Evolutionary conservation across 2,888 invertebrate genomes (phyloP).

Genomic region (Epistrophe grossulariae): DNA sequence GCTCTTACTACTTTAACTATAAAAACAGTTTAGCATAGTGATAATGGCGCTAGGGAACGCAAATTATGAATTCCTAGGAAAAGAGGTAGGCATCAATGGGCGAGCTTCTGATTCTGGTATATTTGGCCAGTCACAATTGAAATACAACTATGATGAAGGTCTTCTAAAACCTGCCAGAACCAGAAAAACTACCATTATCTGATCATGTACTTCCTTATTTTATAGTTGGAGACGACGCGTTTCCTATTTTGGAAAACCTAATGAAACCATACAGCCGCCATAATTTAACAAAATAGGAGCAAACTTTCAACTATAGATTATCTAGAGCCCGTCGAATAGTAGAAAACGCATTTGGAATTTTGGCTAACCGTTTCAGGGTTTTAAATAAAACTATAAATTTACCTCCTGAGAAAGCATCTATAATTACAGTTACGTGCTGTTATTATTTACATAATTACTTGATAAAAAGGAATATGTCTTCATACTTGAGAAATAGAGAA

Average conservation of each 20-base stretch:
- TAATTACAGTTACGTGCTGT: slow-evolving; percentile 22
- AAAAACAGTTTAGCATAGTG: slow-evolving; percentile 62
- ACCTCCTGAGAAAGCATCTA: slow-evolving; percentile 26
- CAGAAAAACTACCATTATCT: slow-evolving; percentile 27
- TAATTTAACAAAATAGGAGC: slow-evolving; percentile 36
- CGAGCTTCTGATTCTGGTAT: slow-evolving; percentile 66
- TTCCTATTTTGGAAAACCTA: slow-evolving; percentile 50
- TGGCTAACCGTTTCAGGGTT: slow-evolving; percentile 76
- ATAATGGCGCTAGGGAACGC: slow-evolving; percentile 64
- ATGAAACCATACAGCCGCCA: slow-evolving; percentile 56
- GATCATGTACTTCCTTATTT: slow-evolving; percentile 51
- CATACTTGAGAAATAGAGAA: slow-evolving; percentile 22
- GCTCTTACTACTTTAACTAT: slow-evolving; percentile 65
- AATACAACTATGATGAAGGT: slow-evolving; percentile 42
- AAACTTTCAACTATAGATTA: slow-evolving; percentile 43
- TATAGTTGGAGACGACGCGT: slow-evolving; percentile 67
- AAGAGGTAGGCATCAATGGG: slow-evolving; percentile 57
- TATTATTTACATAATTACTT: slow-evolving; percentile 24
- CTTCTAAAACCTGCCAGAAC: slow-evolving; percentile 55
- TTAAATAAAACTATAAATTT: slow-evolving; percentile 73
- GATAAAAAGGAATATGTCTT: slow-evolving; percentile 19
- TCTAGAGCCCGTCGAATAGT: slow-evolving; percentile 39
- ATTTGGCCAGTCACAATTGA: slow-evolving; percentile 58
- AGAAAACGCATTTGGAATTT: slow-evolving; percentile 72
- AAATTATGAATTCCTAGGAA: slow-evolving; percentile 60